These are phyloP conservation scores for Limnephilus marmoratus DNA, from an alignment of 2,888 invertebrate species.

Conservation along the genomic window DNA sequence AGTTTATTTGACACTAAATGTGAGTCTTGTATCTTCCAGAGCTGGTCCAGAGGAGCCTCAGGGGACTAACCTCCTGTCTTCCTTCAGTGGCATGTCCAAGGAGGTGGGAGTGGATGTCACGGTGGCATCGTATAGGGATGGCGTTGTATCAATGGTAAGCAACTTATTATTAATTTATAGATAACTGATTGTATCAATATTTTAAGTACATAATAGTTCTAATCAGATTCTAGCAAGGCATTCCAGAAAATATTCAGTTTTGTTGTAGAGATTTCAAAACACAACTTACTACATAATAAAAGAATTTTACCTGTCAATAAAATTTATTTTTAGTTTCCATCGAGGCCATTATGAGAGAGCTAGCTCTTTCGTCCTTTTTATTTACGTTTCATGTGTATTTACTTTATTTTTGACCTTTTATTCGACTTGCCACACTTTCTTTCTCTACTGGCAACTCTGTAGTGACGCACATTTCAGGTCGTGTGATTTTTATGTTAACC, in stretches of 20 bases:
- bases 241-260: neutral
- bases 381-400: too few species aligned
- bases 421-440: too few species aligned
- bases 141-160: constrained; percentile 67
- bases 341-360: too few species aligned
- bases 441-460: too few species aligned
- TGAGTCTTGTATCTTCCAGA: constrained; percentile 70
- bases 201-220: neutral
- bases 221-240: neutral
- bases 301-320: too few species aligned
- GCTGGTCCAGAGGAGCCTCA: constrained; percentile 77
- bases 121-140: constrained; percentile 71
- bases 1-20: neutral
- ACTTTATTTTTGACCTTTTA: too few species aligned
- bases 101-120: constrained; percentile 79
- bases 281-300: too few species aligned
- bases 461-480: too few species aligned
- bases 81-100: constrained; percentile 84
- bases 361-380: too few species aligned
- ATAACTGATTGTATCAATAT: neutral
- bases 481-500: too few species aligned
- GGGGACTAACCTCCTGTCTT: constrained; percentile 84
- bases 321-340: too few species aligned
- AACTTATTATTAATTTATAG: neutral
- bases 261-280: too few species aligned